These are phyloP conservation scores for Eutrigla gurnardus DNA, from an alignment of 2,797 vertebrate genomes.

Conservation along the genomic window DNA sequence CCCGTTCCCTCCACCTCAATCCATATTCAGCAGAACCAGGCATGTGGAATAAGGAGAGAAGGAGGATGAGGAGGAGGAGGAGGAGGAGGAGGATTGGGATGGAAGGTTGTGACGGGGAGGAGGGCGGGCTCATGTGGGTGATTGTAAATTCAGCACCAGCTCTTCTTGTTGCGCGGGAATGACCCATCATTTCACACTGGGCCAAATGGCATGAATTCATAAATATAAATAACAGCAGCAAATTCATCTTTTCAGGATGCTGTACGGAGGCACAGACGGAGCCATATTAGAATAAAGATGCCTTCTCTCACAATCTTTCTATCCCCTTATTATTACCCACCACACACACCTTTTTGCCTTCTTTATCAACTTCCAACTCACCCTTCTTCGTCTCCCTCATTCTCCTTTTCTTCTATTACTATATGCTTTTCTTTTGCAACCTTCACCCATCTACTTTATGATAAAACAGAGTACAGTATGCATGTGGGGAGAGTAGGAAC, in stretches of 20 bases:
- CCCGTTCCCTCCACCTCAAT: slow-evolving; percentile 64
- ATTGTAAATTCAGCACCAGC: slow-evolving; percentile 88
- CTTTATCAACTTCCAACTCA: slow-evolving; percentile 64
- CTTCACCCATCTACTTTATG: slow-evolving; percentile 20
- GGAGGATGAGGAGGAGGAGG: slow-evolving; percentile 15
- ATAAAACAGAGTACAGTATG: slow-evolving; percentile 26
- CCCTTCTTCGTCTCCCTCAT: slow-evolving; percentile 35
- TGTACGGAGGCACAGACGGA: slow-evolving; percentile 67
- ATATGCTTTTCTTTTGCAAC: slow-evolving; percentile 29
- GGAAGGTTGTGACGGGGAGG: slow-evolving; percentile 33
- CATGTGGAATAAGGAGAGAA: slow-evolving; percentile 73
- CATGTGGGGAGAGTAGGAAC: slow-evolving; percentile 15
- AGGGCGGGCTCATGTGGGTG: slow-evolving; percentile 52
- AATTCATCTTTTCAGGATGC: slow-evolving; percentile 81
- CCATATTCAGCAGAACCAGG: slow-evolving; percentile 85
- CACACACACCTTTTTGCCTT: slow-evolving; percentile 47
- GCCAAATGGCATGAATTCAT: slow-evolving; percentile 89
- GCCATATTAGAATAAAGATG: slow-evolving; percentile 79
- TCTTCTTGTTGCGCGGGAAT: slow-evolving; percentile 87
- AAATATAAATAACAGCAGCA: slow-evolving; percentile 88
- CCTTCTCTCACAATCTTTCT: slow-evolving; percentile 63
- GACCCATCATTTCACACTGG: slow-evolving; percentile 88
- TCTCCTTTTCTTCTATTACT: slow-evolving; percentile 21
- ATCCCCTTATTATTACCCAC: slow-evolving; percentile 56
- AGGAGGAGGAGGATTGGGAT: slow-evolving; percentile 36